Conservation (phyloP, 2,888 invertebrate species). For the Operophtera brumata region DNA sequence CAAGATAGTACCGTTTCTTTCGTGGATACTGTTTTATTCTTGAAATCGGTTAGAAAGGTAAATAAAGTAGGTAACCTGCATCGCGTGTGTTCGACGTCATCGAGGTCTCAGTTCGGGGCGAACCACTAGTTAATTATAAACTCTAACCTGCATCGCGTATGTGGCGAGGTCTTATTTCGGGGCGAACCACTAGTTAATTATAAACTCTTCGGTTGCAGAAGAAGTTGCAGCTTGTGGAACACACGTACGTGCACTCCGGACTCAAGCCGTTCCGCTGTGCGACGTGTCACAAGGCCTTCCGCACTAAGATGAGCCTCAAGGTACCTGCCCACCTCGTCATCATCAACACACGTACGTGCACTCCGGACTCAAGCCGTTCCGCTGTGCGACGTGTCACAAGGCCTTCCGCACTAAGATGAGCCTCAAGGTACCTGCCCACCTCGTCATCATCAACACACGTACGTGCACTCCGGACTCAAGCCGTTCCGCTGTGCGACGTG, state of each 20-base stretch:
- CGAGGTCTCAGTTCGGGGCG: too few relatives aligned
- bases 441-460: neutral
- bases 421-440: slow-evolving; percentile 4
- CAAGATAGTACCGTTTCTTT: too few relatives aligned
- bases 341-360: slow-evolving; percentile 5
- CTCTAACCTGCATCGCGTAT: too few relatives aligned
- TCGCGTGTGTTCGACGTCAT: too few relatives aligned
- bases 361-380: slow-evolving; percentile 14
- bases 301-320: slow-evolving; percentile 6
- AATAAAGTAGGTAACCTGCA: too few relatives aligned
- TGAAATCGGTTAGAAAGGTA: too few relatives aligned
- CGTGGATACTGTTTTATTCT: too few relatives aligned
- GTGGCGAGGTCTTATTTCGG: too few relatives aligned
- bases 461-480: slow-evolving; percentile 11
- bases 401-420: slow-evolving; percentile 4
- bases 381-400: slow-evolving; percentile 10
- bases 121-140: too few relatives aligned
- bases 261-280: slow-evolving; percentile 15
- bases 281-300: slow-evolving; percentile 11
- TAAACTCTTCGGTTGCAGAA: neutral
- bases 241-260: slow-evolving; percentile 15
- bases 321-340: neutral
- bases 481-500: slow-evolving; percentile 17
- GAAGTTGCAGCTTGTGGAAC: slow-evolving; percentile 11
- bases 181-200: too few relatives aligned